Conservation (phyloP, 2,797 vertebrate genomes). For the Sebastes umbrosus region DNA sequence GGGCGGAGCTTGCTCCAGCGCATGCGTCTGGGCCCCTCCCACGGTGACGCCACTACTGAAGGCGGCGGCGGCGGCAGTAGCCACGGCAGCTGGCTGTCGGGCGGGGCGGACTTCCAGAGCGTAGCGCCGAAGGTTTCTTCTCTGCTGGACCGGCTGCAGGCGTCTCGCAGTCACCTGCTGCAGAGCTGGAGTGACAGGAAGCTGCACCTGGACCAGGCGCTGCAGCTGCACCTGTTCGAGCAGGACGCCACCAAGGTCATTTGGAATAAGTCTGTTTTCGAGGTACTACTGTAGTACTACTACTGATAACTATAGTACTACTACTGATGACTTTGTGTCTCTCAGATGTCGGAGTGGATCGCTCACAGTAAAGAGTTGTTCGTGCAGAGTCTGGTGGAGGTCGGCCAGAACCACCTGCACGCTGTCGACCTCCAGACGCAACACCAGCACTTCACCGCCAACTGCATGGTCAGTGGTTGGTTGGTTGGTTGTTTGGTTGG, state of each 20-base stretch:
- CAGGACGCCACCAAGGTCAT: conserved; percentile 93
- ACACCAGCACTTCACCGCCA: conserved; percentile 98
- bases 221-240: conserved; percentile 95
- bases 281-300: background rate
- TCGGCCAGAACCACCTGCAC: conserved; percentile 94
- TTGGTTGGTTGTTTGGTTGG: fast-evolving
- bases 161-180: conserved; percentile 90
- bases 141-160: conserved; percentile 93
- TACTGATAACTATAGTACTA: background rate
- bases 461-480: conserved; percentile 89
- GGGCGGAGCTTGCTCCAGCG: conserved; percentile 93
- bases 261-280: background rate
- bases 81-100: conserved; percentile 93
- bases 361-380: conserved; percentile 98
- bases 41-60: conserved; percentile 60
- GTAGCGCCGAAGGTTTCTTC: conserved; percentile 94
- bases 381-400: conserved; percentile 93
- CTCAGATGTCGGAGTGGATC: conserved; percentile 98
- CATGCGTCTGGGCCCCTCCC: conserved; percentile 85
- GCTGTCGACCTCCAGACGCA: conserved; percentile 94
- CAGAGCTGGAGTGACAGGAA: conserved; percentile 96
- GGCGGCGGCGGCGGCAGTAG: conserved; percentile 64
- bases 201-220: conserved; percentile 94
- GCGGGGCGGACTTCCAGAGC: conserved; percentile 96
- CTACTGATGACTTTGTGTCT: background rate